Base-by-base conservation (phyloP, 2,797 vertebrate genomes). In the Acanthurus leucopareius region DNA sequence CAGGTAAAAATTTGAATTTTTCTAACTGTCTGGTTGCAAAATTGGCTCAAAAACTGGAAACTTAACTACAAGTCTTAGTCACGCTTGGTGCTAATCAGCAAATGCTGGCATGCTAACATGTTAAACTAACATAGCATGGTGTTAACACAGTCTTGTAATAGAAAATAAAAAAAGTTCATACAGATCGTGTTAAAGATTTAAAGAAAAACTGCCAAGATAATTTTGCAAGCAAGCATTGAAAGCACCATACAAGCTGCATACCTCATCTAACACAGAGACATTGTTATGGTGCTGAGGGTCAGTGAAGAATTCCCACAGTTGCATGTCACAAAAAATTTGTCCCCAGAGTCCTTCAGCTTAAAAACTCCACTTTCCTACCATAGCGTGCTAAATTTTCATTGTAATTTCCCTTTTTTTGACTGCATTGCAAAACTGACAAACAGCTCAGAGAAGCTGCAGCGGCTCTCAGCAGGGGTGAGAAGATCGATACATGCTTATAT, bases 331-430 rank as follows among this genome's bases (percentile, higher is more conserved):
- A 49, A 53, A 35, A 71, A 25, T 25, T 25, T 9, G 54, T 69
- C 75, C 22, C 7, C 35, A 15, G 38, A 40, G 38, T 3, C 8
- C 68, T 3, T 8, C 66, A 66, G 51, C 56, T 62, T 35, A 59
- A 60, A 64, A 69, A 48, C 76, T 35, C 49, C 7, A 47, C 61
- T 25, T 49, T 53, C 53, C 42, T 17, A 20, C 59, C 17, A 0
- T 1, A n/a, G 67, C 54, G 42, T 73, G 79, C 58, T 70, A 19
- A 2, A 67, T 72, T 82, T 59, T 73, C 28, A 76, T 77, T 67
- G 51, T 67, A 17, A 8, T 7, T 4, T 15, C 5, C 14, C 9
- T 48, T 8, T 32, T 35, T 1, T 38, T 25, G 25, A 25, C 47
- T 40, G 11, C 40, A 13, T 1, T 51, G 66, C 45, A 47, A 70